Evolutionary conservation across 1,140 invertebrate genomes (phyloP).

Genomic region (Zaprionus camerounensis): DNA sequence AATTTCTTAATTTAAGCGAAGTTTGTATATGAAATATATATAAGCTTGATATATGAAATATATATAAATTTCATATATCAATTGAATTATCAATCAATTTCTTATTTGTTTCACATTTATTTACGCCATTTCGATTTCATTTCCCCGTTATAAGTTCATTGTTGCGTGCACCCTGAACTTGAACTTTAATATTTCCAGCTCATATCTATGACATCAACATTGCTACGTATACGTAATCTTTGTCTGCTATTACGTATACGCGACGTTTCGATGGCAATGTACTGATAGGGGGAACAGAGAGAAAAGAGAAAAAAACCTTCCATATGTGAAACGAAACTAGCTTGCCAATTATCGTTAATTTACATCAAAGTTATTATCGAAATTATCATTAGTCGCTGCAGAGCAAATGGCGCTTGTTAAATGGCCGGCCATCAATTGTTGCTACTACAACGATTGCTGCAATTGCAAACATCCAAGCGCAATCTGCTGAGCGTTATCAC

Average conservation of each 20-base stretch:
- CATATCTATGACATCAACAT: conserved; percentile 36
- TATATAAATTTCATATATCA: not conserved
- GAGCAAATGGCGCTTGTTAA: conserved; percentile 34
- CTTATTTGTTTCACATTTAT: not conserved
- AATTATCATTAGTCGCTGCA: conserved; percentile 60
- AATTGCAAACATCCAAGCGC: conserved; percentile 39
- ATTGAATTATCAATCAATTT: not conserved
- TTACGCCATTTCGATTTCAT: conserved; percentile 4
- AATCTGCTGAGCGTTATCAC: conserved; percentile 16
- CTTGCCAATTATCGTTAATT: conserved; percentile 75
- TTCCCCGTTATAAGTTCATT: not conserved
- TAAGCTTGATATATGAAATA: too few relatives aligned
- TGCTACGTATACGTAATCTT: conserved; percentile 69
- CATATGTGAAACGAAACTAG: conserved; percentile 29
- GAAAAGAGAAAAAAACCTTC: not conserved
- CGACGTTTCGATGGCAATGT: conserved; percentile 12
- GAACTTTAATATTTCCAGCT: conserved; percentile 46
- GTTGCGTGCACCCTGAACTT: conserved; percentile 19
- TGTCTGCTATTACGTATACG: conserved; percentile 37
- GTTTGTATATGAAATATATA: too few relatives aligned
- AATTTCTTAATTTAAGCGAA: not conserved
- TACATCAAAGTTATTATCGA: conserved; percentile 73
- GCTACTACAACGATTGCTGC: conserved; percentile 36
- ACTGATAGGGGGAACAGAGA: conserved; percentile 25
- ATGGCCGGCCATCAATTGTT: conserved; percentile 35